A percentile compares a stretch with the other conserved stretches of the same genome.
These are phyloP conservation scores for Phrynocephalus versicolor DNA, from an alignment of 2,113 vertebrate species.

Conservation along the genomic window DNA sequence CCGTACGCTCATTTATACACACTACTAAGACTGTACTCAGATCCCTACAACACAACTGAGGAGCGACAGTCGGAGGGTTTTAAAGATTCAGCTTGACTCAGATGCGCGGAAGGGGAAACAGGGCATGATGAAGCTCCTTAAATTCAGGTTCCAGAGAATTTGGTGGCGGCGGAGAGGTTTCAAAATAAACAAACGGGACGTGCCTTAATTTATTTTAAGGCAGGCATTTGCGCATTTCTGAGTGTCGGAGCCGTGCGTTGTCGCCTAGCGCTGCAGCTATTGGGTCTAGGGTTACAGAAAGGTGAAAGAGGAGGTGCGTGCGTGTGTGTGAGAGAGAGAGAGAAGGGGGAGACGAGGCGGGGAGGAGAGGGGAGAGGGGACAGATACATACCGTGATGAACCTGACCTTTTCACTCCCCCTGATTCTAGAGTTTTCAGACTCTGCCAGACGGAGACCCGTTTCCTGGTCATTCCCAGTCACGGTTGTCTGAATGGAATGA, in stretches of 20 bases:
- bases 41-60: too few relatives aligned
- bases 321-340: neutral
- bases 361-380: neutral
- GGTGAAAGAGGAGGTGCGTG: neutral
- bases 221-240: neutral
- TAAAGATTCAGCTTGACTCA: slow-evolving; percentile 13
- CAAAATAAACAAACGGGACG: neutral
- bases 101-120: neutral
- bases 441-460: neutral
- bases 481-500: neutral
- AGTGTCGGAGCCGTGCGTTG: neutral
- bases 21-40: too few relatives aligned
- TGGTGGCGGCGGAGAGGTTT: neutral
- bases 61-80: neutral
- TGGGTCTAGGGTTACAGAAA: neutral
- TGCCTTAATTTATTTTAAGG: slow-evolving; percentile 11
- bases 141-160: too few relatives aligned
- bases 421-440: neutral
- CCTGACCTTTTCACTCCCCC: neutral
- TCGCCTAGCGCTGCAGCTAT: neutral
- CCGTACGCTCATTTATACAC: too few relatives aligned
- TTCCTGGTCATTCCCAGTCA: neutral
- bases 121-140: neutral
- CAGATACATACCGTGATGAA: neutral
- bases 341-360: too few relatives aligned